Conservation (phyloP, 2,888 invertebrate genomes). For the Eledone cirrhosa region DNA sequence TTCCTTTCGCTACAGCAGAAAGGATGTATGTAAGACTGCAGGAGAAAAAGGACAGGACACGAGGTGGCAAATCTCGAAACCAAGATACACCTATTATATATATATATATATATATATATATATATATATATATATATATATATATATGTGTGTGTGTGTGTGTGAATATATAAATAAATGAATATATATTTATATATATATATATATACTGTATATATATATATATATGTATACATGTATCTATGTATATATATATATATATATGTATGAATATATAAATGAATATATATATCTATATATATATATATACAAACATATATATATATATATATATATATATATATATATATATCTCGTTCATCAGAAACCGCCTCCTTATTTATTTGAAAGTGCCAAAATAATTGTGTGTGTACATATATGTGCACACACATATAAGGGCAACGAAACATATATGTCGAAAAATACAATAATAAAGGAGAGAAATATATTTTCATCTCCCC, state of each 20-base stretch:
- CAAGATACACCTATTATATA: too few species aligned
- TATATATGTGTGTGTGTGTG: neutral
- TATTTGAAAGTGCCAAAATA: too few species aligned
- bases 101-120: conserved; percentile 16
- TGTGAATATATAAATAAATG: too few species aligned
- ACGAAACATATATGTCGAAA: too few species aligned
- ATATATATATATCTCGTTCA: neutral
- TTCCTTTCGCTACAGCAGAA: too few species aligned
- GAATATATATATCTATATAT: neutral
- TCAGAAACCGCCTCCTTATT: neutral
- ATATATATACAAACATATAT: neutral
- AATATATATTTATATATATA: neutral
- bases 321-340: conserved; percentile 24
- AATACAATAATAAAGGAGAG: too few species aligned
- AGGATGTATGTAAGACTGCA: too few species aligned
- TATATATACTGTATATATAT: neutral
- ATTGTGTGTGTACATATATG: too few species aligned
- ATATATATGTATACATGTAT: neutral
- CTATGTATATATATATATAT: neutral
- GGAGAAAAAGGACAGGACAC: too few species aligned
- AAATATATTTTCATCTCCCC: too few species aligned
- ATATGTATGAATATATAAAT: neutral
- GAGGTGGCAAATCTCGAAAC: too few species aligned
- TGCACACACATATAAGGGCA: too few species aligned
- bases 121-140: neutral